A percentile compares a stretch with the other conserved stretches of the same genome.
Evolutionary conservation across 2,797 vertebrate species (phyloP).

Genomic region (Morelia viridis): DNA sequence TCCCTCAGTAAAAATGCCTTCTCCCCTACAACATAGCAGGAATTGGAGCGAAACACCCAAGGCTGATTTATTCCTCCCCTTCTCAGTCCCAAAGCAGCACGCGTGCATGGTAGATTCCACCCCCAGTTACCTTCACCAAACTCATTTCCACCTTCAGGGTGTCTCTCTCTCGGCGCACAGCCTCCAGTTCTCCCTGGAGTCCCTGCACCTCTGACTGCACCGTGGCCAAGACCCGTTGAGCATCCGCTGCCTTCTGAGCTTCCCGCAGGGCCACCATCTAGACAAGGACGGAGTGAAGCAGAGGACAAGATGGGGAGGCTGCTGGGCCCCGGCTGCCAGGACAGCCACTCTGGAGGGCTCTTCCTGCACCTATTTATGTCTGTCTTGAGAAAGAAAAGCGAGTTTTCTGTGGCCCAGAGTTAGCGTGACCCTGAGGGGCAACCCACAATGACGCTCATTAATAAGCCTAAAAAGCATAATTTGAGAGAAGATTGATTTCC

Average conservation of each 20-base stretch:
- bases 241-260: constrained; percentile 62
- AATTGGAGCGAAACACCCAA: no score
- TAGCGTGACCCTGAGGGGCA: no score
- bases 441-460: no score
- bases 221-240: constrained; percentile 59
- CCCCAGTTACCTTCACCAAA: constrained; percentile 39
- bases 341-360: neutral
- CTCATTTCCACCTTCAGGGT: constrained; percentile 72
- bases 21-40: neutral
- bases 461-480: no score
- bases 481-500: no score
- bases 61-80: no score
- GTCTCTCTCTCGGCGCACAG: constrained; percentile 69
- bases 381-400: no score
- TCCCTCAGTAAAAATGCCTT: neutral
- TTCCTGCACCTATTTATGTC: no score
- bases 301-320: neutral
- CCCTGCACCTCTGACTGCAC: constrained; percentile 64
- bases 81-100: neutral
- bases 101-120: no score
- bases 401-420: no score
- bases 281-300: neutral
- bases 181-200: constrained; percentile 68
- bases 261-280: constrained; percentile 66
- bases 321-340: neutral